These are phyloP conservation scores for Chrysochloris asiatica DNA, from an alignment of 2,113 vertebrate species.

Conservation along the genomic window DNA sequence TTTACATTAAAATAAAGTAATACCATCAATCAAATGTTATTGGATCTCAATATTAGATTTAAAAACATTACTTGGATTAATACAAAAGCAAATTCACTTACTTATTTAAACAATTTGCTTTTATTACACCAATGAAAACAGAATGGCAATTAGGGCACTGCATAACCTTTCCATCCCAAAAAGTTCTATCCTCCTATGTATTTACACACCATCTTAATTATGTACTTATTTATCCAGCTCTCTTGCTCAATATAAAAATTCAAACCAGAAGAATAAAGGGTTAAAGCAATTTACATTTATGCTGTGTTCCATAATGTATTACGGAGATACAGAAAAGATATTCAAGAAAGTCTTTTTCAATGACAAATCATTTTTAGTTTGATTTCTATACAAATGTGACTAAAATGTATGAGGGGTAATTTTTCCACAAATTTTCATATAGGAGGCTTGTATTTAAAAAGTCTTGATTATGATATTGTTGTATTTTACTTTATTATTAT, in stretches of 20 bases:
- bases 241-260: background rate
- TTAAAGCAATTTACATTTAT: background rate
- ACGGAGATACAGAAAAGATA: background rate
- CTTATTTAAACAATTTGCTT: background rate
- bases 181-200: background rate
- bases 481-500: too few species aligned
- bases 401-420: too few species aligned
- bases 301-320: background rate
- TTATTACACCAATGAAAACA: constrained; percentile 1
- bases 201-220: background rate
- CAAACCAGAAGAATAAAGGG: background rate
- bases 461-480: too few species aligned
- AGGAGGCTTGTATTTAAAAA: background rate
- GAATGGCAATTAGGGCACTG: background rate
- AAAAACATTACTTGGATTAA: background rate
- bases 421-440: too few species aligned
- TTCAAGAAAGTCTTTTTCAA: background rate
- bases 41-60: background rate
- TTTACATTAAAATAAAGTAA: background rate
- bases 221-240: background rate
- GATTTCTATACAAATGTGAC: background rate
- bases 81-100: background rate
- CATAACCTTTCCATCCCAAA: background rate
- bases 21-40: background rate
- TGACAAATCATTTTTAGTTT: background rate